Conservation (phyloP, 1,140 invertebrate species). For the Macrostomum lignano region DNA sequence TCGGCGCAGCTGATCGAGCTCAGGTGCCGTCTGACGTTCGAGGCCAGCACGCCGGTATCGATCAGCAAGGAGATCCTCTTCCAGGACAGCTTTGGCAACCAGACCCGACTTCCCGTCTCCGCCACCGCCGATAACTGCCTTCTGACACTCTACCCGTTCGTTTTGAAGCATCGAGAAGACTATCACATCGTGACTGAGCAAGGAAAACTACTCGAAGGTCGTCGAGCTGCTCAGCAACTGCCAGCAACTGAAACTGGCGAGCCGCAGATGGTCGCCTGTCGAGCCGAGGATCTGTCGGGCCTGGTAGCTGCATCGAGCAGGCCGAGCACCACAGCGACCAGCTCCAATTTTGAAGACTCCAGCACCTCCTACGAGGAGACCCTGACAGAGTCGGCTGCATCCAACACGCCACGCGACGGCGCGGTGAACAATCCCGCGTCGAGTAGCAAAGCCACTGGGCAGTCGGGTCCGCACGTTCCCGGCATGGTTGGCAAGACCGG, state of each 20-base stretch:
- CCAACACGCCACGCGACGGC: slow-evolving; percentile 13
- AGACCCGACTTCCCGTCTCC: slow-evolving; percentile 15
- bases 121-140: slow-evolving; percentile 26
- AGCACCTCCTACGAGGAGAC: slow-evolving; percentile 19
- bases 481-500: slow-evolving; percentile 13
- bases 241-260: too few relatives aligned
- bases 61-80: too few relatives aligned
- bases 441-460: slow-evolving; percentile 11
- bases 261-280: too few relatives aligned
- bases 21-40: too few relatives aligned
- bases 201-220: too few relatives aligned
- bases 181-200: slow-evolving; percentile 26
- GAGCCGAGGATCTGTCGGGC: too few relatives aligned
- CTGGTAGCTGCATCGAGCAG: slow-evolving; percentile 11
- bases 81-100: too few relatives aligned
- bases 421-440: slow-evolving; percentile 17
- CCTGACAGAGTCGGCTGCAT: neutral
- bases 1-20: too few relatives aligned
- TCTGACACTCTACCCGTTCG: slow-evolving; percentile 23
- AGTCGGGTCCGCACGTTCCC: slow-evolving; percentile 9
- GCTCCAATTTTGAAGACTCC: slow-evolving; percentile 20
- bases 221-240: too few relatives aligned
- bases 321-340: slow-evolving; percentile 20
- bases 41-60: too few relatives aligned
- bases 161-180: slow-evolving; percentile 18